Evolutionary conservation across 2,797 vertebrate genomes (phyloP).

Genomic region (Loriculus beryllinus): DNA sequence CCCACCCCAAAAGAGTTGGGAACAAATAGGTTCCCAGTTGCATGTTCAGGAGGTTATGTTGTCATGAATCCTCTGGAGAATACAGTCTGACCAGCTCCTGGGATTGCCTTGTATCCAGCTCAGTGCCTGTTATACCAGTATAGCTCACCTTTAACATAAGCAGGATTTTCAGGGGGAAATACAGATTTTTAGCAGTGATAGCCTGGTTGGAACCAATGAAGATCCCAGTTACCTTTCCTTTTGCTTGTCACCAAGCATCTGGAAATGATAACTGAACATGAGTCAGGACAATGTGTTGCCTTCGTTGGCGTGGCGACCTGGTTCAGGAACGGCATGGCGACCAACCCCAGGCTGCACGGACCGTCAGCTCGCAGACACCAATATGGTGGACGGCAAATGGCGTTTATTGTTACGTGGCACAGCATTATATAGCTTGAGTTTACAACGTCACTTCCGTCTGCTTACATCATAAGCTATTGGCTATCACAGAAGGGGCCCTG

Average conservation of each 20-base stretch:
- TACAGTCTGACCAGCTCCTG: background rate
- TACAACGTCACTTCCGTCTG: too few species aligned
- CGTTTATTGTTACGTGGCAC: too few species aligned
- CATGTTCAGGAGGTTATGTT: background rate
- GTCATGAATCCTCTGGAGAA: background rate
- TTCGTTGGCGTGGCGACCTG: too few species aligned
- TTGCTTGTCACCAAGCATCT: background rate
- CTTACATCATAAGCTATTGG: too few species aligned
- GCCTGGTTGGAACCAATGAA: background rate
- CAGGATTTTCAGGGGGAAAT: background rate
- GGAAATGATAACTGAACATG: background rate
- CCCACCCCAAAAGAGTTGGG: background rate
- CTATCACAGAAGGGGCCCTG: too few species aligned
- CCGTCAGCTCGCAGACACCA: too few species aligned
- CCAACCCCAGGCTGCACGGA: too few species aligned
- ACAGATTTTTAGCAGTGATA: background rate
- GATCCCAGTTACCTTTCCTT: background rate
- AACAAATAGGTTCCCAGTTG: background rate
- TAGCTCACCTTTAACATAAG: background rate
- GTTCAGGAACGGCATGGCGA: too few species aligned
- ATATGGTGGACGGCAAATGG: too few species aligned
- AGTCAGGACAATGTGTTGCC: background rate
- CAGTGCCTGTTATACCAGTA: accelerated
- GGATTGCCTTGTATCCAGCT: background rate
- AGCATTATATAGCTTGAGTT: too few species aligned